Conservation (phyloP, 2,113 vertebrate species). For the Stigmatopora argus region DNA sequence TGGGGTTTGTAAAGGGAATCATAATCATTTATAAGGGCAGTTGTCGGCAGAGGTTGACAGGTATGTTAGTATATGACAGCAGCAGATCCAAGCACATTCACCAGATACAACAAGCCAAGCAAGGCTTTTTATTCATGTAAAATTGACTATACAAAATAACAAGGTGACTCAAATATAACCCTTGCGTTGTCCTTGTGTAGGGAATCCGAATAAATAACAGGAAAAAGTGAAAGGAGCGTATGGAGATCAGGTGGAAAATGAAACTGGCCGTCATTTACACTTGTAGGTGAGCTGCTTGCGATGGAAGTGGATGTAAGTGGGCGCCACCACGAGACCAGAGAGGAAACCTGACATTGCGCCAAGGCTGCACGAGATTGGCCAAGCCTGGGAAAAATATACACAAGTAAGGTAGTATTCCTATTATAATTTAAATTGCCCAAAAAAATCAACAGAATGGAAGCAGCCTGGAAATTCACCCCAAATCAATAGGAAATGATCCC, state of each 20-base stretch:
- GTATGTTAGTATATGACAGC: too few relatives aligned
- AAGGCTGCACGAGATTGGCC: constrained; percentile 94
- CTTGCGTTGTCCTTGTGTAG: not conserved
- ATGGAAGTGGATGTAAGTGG: constrained; percentile 92
- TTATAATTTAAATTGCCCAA: too few relatives aligned
- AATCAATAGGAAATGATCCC: too few relatives aligned
- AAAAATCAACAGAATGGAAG: too few relatives aligned
- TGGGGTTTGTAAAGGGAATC: too few relatives aligned
- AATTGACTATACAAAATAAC: not conserved
- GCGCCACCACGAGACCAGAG: constrained; percentile 82
- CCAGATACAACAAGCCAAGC: not conserved
- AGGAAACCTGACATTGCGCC: constrained; percentile 84
- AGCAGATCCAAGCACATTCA: not conserved
- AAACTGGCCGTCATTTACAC: constrained; percentile 71
- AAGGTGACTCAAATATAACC: not conserved
- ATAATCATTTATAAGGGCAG: too few relatives aligned
- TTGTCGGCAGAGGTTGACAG: too few relatives aligned
- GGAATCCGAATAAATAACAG: constrained; percentile 46
- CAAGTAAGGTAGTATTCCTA: not conserved
- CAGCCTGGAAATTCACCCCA: too few relatives aligned
- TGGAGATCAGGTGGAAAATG: not conserved
- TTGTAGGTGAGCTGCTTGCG: constrained; percentile 95
- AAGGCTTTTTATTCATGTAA: not conserved
- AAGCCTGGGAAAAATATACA: constrained; percentile 73
- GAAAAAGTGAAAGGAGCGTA: constrained; percentile 17